These are phyloP conservation scores for Ormyrus rosae DNA, from an alignment of 2,888 invertebrate genomes.

Conservation along the genomic window DNA sequence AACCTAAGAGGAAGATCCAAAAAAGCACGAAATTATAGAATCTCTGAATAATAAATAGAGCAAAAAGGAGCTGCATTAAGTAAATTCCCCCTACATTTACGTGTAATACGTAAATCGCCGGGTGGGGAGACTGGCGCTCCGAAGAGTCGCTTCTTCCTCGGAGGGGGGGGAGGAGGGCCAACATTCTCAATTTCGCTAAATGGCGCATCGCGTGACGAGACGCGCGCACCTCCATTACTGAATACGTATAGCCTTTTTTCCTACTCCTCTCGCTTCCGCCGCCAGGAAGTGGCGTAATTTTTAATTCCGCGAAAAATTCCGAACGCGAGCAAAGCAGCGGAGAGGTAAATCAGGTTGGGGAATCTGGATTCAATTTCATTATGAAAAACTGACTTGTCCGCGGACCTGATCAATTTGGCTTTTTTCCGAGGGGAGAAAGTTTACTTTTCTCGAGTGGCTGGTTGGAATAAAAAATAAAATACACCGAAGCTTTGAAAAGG, in stretches of 20 bases:
- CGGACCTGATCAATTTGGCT: not conserved
- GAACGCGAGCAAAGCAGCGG: not conserved
- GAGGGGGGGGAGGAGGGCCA: constrained; percentile 8
- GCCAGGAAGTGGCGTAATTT: constrained; percentile 51
- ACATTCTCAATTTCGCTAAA: constrained; percentile 58
- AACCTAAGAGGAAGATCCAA: too few relatives aligned
- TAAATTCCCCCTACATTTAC: not conserved
- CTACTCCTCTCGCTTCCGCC: not conserved
- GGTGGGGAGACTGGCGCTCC: too few relatives aligned
- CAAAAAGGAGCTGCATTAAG: too few relatives aligned
- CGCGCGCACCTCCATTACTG: constrained; percentile 53
- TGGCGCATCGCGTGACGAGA: constrained; percentile 60
- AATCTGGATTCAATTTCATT: constrained; percentile 29
- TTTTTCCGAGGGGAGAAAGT: not conserved
- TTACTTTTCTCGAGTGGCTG: not conserved
- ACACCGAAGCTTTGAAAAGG: too few relatives aligned
- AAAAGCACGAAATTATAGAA: too few relatives aligned
- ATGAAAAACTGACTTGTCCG: not conserved
- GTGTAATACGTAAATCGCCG: not conserved
- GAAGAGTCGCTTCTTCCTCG: not conserved
- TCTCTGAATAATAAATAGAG: too few relatives aligned
- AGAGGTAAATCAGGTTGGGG: constrained; percentile 34
- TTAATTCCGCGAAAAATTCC: constrained; percentile 49
- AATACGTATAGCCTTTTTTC: constrained; percentile 27
- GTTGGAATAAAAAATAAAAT: not conserved